Percentiles rank a stretch among this genome's conserved stretches.
Evolutionary conservation across 23 tunicate species (phyloP).

Genomic region (Trididemnum clinides): DNA sequence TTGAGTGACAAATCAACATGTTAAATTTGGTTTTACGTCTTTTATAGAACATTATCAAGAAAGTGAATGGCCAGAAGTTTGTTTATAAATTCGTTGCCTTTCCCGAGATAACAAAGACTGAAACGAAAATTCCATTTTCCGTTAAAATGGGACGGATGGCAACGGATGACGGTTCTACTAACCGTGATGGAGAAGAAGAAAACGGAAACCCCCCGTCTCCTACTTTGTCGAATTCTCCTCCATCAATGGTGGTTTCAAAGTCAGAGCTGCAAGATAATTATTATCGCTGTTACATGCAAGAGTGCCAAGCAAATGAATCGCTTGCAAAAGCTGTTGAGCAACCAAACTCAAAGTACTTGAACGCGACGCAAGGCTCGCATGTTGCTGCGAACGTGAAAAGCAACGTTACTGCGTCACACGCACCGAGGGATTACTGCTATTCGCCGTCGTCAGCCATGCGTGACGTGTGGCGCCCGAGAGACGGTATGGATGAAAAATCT

Average conservation of each 20-base stretch:
- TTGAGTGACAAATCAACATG: no score
- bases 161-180: slow-evolving; percentile 19
- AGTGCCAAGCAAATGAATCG: background rate
- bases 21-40: no score
- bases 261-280: slow-evolving; percentile 21
- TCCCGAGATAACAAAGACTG: slow-evolving; percentile 91
- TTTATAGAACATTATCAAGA: slow-evolving; percentile 94
- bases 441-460: slow-evolving; percentile 15
- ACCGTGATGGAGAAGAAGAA: slow-evolving; percentile 56
- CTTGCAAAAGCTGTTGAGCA: background rate
- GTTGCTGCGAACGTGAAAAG: background rate
- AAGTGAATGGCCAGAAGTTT: slow-evolving; percentile 99
- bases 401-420: background rate
- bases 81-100: slow-evolving; percentile 96
- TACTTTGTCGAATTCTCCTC: slow-evolving; percentile 52
- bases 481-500: slow-evolving; percentile 2
- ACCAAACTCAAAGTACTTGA: background rate
- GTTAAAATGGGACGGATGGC: slow-evolving; percentile 81
- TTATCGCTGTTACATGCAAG: slow-evolving; percentile 25
- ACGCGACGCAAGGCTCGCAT: background rate
- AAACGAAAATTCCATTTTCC: slow-evolving; percentile 82
- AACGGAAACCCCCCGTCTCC: slow-evolving; percentile 67
- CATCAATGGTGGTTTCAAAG: slow-evolving; percentile 61
- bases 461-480: slow-evolving; percentile 41
- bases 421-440: background rate